These are phyloP conservation scores for Phthorimaea operculella DNA, from an alignment of 1,140 invertebrate genomes.

Conservation along the genomic window DNA sequence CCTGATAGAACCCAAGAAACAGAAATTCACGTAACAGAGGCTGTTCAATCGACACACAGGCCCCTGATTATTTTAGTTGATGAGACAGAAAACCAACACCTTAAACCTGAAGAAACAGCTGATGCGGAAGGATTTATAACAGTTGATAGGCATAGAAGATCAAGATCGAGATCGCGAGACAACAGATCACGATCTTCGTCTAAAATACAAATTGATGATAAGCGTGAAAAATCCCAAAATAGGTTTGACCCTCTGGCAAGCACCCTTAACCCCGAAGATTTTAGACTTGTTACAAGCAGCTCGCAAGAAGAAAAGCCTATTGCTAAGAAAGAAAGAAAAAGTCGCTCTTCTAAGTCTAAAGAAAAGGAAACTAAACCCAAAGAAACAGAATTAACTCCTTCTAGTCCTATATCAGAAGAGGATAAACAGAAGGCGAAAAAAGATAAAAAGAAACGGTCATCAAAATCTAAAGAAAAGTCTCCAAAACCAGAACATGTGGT, in stretches of 20 bases:
- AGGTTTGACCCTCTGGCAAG: conserved; percentile 44
- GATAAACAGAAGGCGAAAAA: conserved; percentile 38
- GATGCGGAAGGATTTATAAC: conserved; percentile 62
- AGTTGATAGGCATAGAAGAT: conserved; percentile 55
- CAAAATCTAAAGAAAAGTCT: conserved; percentile 38
- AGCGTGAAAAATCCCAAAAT: conserved; percentile 49
- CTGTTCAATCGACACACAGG: conserved; percentile 15
- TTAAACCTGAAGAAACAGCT: conserved; percentile 34
- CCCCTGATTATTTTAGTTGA: conserved; percentile 59
- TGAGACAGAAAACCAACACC: conserved; percentile 32
- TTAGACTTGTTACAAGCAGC: conserved; percentile 20
- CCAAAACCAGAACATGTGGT: conserved; percentile 16
- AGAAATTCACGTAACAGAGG: conserved; percentile 14
- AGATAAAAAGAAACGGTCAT: conserved; percentile 44
- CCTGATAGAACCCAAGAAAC: conserved; percentile 32
- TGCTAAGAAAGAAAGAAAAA: conserved; percentile 33
- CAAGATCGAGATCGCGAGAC: conserved; percentile 57
- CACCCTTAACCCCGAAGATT: conserved; percentile 32
- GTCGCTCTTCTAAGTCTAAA: conserved; percentile 37
- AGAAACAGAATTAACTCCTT: conserved; percentile 11
- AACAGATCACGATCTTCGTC: conserved; percentile 30
- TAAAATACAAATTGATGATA: conserved; percentile 19
- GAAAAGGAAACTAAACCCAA: conserved; percentile 39
- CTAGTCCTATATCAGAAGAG: conserved; percentile 29
- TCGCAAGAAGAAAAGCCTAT: conserved; percentile 29